A percentile compares a stretch with the other conserved stretches of the same genome.
Conservation (phyloP, 2,888 invertebrate species). For the Meliscaeva auricollis region DNA sequence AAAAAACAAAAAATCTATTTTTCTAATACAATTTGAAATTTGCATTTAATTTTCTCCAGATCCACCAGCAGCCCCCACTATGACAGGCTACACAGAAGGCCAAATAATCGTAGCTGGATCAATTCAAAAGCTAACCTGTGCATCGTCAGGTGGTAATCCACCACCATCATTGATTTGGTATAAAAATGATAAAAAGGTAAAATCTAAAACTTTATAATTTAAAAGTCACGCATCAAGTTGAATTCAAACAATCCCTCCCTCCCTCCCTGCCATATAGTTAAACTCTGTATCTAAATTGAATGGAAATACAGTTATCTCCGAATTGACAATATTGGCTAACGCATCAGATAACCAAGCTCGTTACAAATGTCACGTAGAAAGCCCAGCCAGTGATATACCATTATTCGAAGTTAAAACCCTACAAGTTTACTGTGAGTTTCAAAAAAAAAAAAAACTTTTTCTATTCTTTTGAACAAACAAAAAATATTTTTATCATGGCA, state of each 20-base stretch:
- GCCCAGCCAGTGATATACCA: constrained; percentile 82
- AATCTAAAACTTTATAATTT: constrained; percentile 12
- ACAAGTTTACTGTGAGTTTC: constrained; percentile 81
- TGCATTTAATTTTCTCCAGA: constrained; percentile 76
- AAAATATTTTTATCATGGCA: constrained; percentile 7
- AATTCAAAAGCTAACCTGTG: constrained; percentile 80
- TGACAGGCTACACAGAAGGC: constrained; percentile 82
- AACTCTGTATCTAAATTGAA: constrained; percentile 80
- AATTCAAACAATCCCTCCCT: background rate
- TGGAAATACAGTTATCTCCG: constrained; percentile 80
- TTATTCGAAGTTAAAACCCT: constrained; percentile 81
- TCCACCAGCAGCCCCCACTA: constrained; percentile 80
- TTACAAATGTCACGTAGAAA: constrained; percentile 82
- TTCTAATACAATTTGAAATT: constrained; percentile 14
- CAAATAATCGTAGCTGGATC: constrained; percentile 82
- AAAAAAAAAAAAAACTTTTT: background rate
- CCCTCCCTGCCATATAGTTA: constrained; percentile 53
- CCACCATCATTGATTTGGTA: constrained; percentile 81
- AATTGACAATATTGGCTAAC: constrained; percentile 81
- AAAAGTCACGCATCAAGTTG: constrained; percentile 5
- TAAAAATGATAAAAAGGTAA: constrained; percentile 81
- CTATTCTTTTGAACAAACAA: background rate
- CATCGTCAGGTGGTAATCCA: constrained; percentile 82
- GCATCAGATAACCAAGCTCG: constrained; percentile 82
- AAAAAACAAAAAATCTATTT: too few species aligned